Conservation (phyloP, 2,888 invertebrate species). For the Entomobrya multifasciata region DNA sequence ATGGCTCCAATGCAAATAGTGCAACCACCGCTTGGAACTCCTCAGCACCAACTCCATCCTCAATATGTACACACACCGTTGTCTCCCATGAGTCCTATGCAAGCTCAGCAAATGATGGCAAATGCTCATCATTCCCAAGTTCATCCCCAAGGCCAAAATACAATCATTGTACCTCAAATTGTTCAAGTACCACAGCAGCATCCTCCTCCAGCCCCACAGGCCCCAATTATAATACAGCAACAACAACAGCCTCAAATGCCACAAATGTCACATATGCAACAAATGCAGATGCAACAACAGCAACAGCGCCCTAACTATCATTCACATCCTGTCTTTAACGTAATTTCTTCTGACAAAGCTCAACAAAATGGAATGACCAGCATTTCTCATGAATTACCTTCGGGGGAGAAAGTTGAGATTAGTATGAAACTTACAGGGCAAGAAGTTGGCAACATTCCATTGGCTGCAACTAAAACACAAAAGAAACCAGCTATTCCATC, state of each 20-base stretch:
- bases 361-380: conserved; percentile 60
- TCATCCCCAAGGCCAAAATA: conserved; percentile 8
- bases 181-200: conserved; percentile 50
- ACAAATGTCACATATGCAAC: background rate
- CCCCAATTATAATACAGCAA: conserved; percentile 20
- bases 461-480: background rate
- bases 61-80: no score
- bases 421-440: conserved; percentile 64
- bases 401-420: conserved; percentile 76
- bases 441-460: background rate
- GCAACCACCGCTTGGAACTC: conserved; percentile 3
- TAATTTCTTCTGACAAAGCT: background rate
- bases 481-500: background rate
- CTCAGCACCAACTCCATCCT: background rate
- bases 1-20: background rate
- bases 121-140: background rate
- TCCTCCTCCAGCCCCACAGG: background rate
- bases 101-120: conserved; percentile 4
- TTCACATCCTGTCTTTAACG: conserved; percentile 15
- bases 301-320: background rate
- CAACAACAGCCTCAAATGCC: background rate
- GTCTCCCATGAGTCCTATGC: no score
- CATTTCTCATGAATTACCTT: conserved; percentile 74
- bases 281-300: background rate
- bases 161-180: conserved; percentile 55